Base-by-base conservation (phyloP, 2,888 invertebrate species). In the Saturnia japonica region DNA sequence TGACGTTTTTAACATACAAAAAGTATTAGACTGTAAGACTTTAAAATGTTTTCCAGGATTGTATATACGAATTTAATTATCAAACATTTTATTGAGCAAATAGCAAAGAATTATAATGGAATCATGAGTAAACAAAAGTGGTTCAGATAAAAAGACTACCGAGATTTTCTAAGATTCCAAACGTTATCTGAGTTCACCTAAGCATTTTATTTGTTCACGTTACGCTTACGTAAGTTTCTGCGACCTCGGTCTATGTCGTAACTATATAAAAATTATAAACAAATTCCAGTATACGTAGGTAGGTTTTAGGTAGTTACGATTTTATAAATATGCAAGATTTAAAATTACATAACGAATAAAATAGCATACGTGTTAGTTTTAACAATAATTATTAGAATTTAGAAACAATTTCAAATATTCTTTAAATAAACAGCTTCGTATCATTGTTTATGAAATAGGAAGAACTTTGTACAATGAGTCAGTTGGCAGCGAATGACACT, bases 381-480 rank as follows among this genome's bases (percentile, higher is more conserved):
- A 54, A 22, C 19, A 22, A n/a, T n/a, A 22, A 54, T 22, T 11
- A n/a, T 43, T 34, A 8, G 51, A 57, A 19, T 22, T n/a, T 34
- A 68, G 75, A 80, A 80, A 78, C 75, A 77, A 64, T 71, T 68
- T 69, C 75, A 78, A 80, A 80, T 81, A 80, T 80, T 75, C 64
- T 76, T 60, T 74, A 75, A 76, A 74, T 80, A 79, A 80, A 81
- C 77, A 80, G 72, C 70, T 14, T 71, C 70, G 73, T 80, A 85
- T 82, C 83, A 76, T 57, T 74, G 71, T 76, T 77, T 80, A 76
- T 79, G 71, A 75, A 74, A 74, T 74, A 68, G 67, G 64, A 72
- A 78, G 77, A 74, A 82, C 84, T 83, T 81, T 78, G 81, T 73
- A 73, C 80, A 73, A 57, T 85, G 85, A 85, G 68, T 85, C 83